Evolutionary conservation across 2,888 invertebrate genomes (phyloP), one percentile per base, ranked within the genome.

Genomic region (Pammene fasciana): DNA sequence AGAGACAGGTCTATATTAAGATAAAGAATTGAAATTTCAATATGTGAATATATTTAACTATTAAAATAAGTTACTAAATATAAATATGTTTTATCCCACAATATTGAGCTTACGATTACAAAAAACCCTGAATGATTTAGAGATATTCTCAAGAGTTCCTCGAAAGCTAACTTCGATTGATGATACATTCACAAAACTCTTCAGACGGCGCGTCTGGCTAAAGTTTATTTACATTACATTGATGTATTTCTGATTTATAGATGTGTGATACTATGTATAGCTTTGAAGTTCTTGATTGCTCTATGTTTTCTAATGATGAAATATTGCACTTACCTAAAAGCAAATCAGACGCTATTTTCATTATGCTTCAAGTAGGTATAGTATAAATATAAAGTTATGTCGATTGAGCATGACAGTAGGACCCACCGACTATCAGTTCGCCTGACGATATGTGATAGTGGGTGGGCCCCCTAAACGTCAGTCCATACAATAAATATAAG

Each of bases 131-230:
- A 57, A 18, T 46, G 14, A 43, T 59, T 38, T 50, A 52, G 52
- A 46, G n/a, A 41, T 50, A 43, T 61, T 60, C 54, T 48, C 26
- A 55, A 56, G 26, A 61, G 46, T 43, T 57, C 60, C 62, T 65
- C 48, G 66, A 65, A 59, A 41, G n/a, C 54, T 43, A 34, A 45
- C 46, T 48, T 26, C 38, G 59, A 57, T 36, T 18, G 62, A 61
- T 71, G 62, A 72, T 67, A 70, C 71, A 71, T 73, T 71, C 71
- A 78, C 79, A 78, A 79, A 76, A 78, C 76, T 78, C 77, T 79
- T 79, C 82, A 88, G 87, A 87, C 86, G 75, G 86, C 86, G 78
- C 81, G 86, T 84, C 87, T 83, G 82, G 79, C 72, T 74, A 72
- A 67, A 71, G 75, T 80, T 81, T 82, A 82, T 82, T 82, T 82